Percentiles rank a stretch among this genome's conserved stretches.
phyloP scores from a whole-genome alignment of 2,888 invertebrate species.

The Branchellion lobata region DNA sequence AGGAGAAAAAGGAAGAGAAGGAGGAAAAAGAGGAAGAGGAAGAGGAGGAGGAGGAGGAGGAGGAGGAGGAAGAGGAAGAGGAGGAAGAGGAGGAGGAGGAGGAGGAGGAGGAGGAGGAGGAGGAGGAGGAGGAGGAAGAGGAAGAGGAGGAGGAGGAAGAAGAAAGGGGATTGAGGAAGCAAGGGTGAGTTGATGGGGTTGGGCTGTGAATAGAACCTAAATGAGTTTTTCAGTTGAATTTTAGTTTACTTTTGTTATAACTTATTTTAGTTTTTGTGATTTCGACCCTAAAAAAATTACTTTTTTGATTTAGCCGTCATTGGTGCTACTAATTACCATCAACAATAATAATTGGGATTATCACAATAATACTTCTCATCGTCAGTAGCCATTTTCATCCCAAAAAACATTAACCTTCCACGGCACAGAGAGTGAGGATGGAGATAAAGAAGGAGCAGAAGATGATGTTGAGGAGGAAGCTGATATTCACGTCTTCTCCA shows the following conservation, averaged over 20 bases:
- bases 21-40: conserved; percentile 63
- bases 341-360: too few relatives aligned
- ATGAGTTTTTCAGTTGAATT: too few relatives aligned
- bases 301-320: too few relatives aligned
- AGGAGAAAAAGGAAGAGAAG: conserved; percentile 54
- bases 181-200: conserved; percentile 87
- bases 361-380: too few relatives aligned
- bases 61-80: conserved; percentile 54
- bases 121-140: conserved; percentile 86
- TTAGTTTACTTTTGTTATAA: not conserved
- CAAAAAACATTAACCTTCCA: too few relatives aligned
- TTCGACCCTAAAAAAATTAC: too few relatives aligned
- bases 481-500: not conserved
- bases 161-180: conserved; percentile 78
- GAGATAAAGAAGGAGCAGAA: not conserved
- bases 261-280: too few relatives aligned
- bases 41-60: conserved; percentile 53
- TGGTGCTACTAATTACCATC: too few relatives aligned
- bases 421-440: not conserved
- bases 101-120: conserved; percentile 83
- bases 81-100: conserved; percentile 80
- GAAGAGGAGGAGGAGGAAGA: conserved; percentile 80
- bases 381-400: too few relatives aligned
- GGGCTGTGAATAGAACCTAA: too few relatives aligned
- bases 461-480: not conserved